These are phyloP conservation scores for Sinhomidia bicolor DNA, from an alignment of 2,888 invertebrate genomes.

Conservation along the genomic window DNA sequence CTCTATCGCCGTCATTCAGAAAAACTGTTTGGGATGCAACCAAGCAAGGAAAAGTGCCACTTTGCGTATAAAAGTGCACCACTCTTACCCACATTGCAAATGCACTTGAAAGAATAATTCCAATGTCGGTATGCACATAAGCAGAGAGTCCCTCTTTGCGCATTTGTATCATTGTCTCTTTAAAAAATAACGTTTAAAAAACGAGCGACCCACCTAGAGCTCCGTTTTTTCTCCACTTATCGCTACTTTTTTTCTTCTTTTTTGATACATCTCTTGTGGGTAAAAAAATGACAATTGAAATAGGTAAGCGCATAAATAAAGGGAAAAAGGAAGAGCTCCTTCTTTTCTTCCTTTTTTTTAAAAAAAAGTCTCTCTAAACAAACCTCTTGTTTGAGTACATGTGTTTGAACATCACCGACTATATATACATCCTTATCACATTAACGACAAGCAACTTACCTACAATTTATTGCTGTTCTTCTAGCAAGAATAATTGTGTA, in stretches of 20 bases:
- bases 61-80: slow-evolving; percentile 19
- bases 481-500: slow-evolving; percentile 22
- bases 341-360: not conserved
- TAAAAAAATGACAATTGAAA: slow-evolving; percentile 36
- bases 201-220: slow-evolving; percentile 11
- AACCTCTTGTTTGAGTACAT: slow-evolving; percentile 41
- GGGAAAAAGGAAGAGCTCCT: slow-evolving; percentile 44
- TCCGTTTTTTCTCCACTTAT: not conserved
- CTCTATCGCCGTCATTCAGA: not conserved
- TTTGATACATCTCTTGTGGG: not conserved
- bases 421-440: not conserved
- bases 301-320: slow-evolving; percentile 19
- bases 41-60: slow-evolving; percentile 49
- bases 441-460: not conserved
- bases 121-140: not conserved
- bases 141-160: not conserved
- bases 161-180: slow-evolving; percentile 25
- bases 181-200: too few relatives aligned
- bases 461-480: slow-evolving; percentile 24
- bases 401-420: slow-evolving; percentile 3
- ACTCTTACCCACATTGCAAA: not conserved
- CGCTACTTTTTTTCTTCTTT: not conserved
- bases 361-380: slow-evolving; percentile 29
- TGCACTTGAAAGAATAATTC: slow-evolving; percentile 18
- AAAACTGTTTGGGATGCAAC: slow-evolving; percentile 38